A percentile compares a stretch with the other conserved stretches of the same genome.
Evolutionary conservation across 1,140 invertebrate species (phyloP).

Genomic region (Ceratitis capitata): DNA sequence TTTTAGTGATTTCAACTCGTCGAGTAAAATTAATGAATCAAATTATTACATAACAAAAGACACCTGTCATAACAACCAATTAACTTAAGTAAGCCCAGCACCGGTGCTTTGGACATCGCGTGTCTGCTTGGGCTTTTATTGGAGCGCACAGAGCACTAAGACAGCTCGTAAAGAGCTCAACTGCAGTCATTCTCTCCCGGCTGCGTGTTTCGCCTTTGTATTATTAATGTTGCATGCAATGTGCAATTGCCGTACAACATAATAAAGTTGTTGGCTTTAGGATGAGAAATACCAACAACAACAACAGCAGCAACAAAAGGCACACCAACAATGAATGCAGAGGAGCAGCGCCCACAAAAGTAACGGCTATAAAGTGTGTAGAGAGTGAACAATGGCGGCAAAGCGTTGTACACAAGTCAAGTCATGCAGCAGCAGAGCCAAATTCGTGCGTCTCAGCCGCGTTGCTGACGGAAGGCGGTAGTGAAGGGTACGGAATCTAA

Average conservation of each 20-base stretch:
- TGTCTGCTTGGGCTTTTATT: no score
- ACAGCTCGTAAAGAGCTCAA: not conserved
- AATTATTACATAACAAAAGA: no score
- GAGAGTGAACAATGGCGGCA: not conserved
- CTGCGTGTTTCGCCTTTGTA: not conserved
- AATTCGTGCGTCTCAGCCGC: not conserved
- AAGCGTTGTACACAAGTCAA: not conserved
- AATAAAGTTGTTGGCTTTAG: slow-evolving; percentile 14
- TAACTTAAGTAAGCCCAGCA: no score
- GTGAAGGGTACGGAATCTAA: no score
- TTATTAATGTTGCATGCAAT: slow-evolving; percentile 35
- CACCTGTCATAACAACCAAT: no score
- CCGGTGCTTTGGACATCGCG: no score
- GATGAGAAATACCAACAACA: not conserved
- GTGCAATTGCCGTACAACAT: slow-evolving; percentile 20
- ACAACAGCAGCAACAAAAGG: not conserved
- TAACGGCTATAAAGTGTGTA: not conserved
- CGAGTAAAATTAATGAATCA: no score
- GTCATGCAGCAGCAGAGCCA: not conserved
- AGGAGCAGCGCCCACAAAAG: not conserved
- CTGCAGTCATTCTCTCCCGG: not conserved
- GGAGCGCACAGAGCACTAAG: no score
- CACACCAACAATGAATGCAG: no score
- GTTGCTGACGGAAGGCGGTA: not conserved
- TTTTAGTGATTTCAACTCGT: no score